phyloP scores from a whole-genome alignment of 2,888 invertebrate genomes.

The Cactoblastis cactorum region DNA sequence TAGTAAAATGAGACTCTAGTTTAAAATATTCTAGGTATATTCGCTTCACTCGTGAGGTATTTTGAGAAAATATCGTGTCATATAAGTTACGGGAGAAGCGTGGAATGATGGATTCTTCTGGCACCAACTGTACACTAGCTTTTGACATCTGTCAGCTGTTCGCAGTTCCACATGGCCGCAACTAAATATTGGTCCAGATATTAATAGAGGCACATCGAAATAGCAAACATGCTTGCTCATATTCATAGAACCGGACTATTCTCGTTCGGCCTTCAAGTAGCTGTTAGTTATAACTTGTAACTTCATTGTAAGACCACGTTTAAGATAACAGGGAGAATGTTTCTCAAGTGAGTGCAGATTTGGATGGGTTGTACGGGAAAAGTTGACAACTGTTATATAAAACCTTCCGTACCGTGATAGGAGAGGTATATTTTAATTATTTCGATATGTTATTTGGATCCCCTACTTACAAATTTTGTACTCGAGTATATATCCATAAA shows the following conservation, averaged over 20 bases:
- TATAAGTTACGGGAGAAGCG: neutral
- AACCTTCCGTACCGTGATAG: too few species aligned
- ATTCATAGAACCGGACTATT: slow-evolving; percentile 57
- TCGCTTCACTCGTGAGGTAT: neutral
- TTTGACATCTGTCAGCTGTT: slow-evolving; percentile 47
- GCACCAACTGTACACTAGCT: slow-evolving; percentile 30
- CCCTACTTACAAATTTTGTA: too few species aligned
- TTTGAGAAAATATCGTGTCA: neutral
- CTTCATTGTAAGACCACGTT: neutral
- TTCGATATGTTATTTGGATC: too few species aligned
- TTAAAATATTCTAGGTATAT: too few species aligned
- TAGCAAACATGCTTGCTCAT: slow-evolving; percentile 52
- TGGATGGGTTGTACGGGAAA: too few species aligned
- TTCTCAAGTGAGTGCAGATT: too few species aligned
- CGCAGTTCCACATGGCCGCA: slow-evolving; percentile 31
- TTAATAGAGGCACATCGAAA: slow-evolving; percentile 52
- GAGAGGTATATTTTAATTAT: too few species aligned
- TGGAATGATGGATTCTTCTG: slow-evolving; percentile 19
- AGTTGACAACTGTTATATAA: too few species aligned
- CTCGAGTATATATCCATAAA: too few species aligned
- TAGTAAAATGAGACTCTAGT: too few species aligned
- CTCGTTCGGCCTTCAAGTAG: slow-evolving; percentile 57
- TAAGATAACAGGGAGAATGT: neutral
- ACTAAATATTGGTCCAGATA: slow-evolving; percentile 42
- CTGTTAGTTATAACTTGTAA: slow-evolving; percentile 37